Percentiles rank a stretch among this genome's conserved stretches.
These are phyloP conservation scores for Pasiphila rectangulata DNA, from an alignment of 2,888 invertebrate species.

Conservation along the genomic window DNA sequence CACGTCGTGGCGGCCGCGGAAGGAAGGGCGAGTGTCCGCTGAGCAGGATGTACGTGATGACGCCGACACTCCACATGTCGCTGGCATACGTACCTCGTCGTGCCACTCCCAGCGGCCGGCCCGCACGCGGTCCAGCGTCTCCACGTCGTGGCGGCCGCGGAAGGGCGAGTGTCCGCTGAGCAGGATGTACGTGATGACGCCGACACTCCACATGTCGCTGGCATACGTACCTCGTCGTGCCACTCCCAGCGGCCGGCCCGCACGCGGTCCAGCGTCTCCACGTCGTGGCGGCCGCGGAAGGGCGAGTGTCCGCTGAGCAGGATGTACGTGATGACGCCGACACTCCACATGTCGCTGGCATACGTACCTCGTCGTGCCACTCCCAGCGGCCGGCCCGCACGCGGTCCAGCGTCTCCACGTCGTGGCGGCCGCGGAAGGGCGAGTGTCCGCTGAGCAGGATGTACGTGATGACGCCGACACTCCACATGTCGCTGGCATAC, in stretches of 20 bases:
- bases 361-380: slow-evolving; percentile 83
- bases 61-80: slow-evolving; percentile 96
- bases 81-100: slow-evolving; percentile 82
- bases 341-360: slow-evolving; percentile 95
- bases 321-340: slow-evolving; percentile 94
- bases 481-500: slow-evolving; percentile 93
- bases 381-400: slow-evolving; percentile 87
- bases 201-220: slow-evolving; percentile 96
- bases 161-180: slow-evolving; percentile 95
- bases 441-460: slow-evolving; percentile 93
- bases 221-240: slow-evolving; percentile 79
- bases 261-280: slow-evolving; percentile 88
- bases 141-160: slow-evolving; percentile 90
- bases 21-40: slow-evolving; percentile 95
- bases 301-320: slow-evolving; percentile 94
- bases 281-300: slow-evolving; percentile 92
- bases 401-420: slow-evolving; percentile 89
- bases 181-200: slow-evolving; percentile 93
- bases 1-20: slow-evolving; percentile 91
- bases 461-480: slow-evolving; percentile 93
- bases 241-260: slow-evolving; percentile 88
- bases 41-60: slow-evolving; percentile 93
- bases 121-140: slow-evolving; percentile 87
- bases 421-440: slow-evolving; percentile 93
- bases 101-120: slow-evolving; percentile 88